Evolutionary conservation across 1,140 invertebrate genomes (phyloP), one percentile per base, ranked within the genome.

Genomic region (Dendrolimus punctatus): DNA sequence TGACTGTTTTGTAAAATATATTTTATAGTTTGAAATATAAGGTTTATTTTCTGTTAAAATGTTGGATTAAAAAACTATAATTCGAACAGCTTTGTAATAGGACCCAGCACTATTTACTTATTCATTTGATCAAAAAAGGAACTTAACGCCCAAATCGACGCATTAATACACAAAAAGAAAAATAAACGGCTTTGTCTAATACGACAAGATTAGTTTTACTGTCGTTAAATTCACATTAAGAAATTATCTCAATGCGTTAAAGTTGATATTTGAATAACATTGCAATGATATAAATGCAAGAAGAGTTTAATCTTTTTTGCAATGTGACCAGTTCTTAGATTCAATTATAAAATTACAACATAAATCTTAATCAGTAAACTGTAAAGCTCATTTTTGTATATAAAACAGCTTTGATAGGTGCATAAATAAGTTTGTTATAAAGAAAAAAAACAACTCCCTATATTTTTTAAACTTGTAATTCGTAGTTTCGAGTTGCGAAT

Each of bases 81-180:
- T 61, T 38, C 6, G 23, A 52, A 53, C 57, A 65, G 68, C 70
- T 77, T 72, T 77, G 80, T 69, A 83, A 85, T 67, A 71, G 55
- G 82, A 85, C 55, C 58, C 76, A 56, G 61, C 71, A 78, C 71
- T 85, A 85, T 86, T 84, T 84, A 85, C 80, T 80, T 84, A 86
- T 86, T 83, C 82, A 86, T 83, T 86, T 83, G 23, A 74, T 76
- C 73, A 83, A 84, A 83, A 80, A 84, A 80, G 78, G 80, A 82
- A 84, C 76, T 80, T 78, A 80, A 84, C 82, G 80, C 80, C 82
- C 80, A 83, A 83, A 83, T 85, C 77, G 78, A 74, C 72, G 73
- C 73, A 68, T 77, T 81, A 80, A 85, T 80, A 70, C 53, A 85
- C 82, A 85, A 85, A 82, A 70, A 73, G 73, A 81, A 82, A 81